These are phyloP conservation scores for Leptocoma aspasia DNA, from an alignment of 2,113 vertebrate genomes.

Conservation along the genomic window DNA sequence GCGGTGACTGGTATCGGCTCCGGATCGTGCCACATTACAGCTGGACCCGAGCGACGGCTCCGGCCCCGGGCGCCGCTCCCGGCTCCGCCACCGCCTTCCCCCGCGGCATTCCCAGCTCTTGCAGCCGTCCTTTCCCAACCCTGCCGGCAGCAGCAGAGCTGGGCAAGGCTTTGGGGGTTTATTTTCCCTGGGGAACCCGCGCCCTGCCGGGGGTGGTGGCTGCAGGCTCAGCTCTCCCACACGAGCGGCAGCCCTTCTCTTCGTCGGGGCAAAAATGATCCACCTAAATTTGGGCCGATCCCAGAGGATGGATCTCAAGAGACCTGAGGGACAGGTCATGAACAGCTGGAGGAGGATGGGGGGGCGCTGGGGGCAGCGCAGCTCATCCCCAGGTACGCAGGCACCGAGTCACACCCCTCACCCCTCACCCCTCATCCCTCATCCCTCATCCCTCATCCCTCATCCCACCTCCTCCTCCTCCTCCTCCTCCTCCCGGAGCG, in stretches of 20 bases:
- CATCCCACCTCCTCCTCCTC: background rate
- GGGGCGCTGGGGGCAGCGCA: accelerated
- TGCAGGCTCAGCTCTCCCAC: background rate
- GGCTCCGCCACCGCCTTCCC: background rate
- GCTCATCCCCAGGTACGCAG: background rate
- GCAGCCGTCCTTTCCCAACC: background rate
- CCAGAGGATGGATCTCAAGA: background rate
- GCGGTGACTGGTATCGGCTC: accelerated
- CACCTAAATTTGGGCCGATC: accelerated
- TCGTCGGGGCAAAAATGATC: accelerated
- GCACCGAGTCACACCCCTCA: background rate
- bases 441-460: background rate
- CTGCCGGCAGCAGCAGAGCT: accelerated
- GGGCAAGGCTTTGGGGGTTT: background rate
- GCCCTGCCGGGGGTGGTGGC: accelerated
- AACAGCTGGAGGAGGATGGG: background rate
- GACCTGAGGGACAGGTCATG: background rate
- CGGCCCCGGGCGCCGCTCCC: background rate
- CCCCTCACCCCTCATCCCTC: background rate
- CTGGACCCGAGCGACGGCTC: accelerated
- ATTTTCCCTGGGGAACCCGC: background rate
- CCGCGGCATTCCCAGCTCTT: background rate
- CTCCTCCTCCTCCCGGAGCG: background rate
- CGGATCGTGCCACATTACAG: background rate
- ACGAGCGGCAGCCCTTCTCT: background rate